Evolutionary conservation across 2,113 vertebrate species (phyloP).

Genomic region (Melanerpes formicivorus): DNA sequence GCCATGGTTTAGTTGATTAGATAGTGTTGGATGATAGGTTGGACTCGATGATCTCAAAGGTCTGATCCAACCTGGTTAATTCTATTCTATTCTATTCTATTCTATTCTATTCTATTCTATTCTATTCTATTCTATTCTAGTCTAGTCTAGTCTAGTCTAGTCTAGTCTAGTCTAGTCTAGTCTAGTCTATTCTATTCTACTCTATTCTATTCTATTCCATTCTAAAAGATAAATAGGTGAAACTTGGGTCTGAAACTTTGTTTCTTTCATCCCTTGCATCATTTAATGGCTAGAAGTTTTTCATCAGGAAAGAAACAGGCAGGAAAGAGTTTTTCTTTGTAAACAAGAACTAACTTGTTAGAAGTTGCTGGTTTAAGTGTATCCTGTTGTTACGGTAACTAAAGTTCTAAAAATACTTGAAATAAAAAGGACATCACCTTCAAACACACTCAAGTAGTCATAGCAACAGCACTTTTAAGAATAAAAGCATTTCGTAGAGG

Average conservation of each 20-base stretch:
- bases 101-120: no score
- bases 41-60: no score
- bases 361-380: not conserved
- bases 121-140: no score
- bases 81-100: no score
- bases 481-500: not conserved
- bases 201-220: no score
- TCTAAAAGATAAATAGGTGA: not conserved
- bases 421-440: conserved; percentile 60
- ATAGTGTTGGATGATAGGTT: no score
- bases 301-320: not conserved
- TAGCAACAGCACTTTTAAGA: conserved; percentile 60
- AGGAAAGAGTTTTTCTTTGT: not conserved
- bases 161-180: no score
- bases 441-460: conserved; percentile 65
- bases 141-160: no score
- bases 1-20: no score
- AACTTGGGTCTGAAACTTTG: not conserved
- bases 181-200: no score
- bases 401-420: conserved; percentile 60
- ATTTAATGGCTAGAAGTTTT: not conserved
- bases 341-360: conserved; percentile 57
- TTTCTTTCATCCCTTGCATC: not conserved
- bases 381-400: conserved; percentile 61
- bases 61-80: no score